Evolutionary conservation across 2,113 vertebrate species (phyloP), one percentile per base, ranked within the genome.

Genomic region (Ia io): DNA sequence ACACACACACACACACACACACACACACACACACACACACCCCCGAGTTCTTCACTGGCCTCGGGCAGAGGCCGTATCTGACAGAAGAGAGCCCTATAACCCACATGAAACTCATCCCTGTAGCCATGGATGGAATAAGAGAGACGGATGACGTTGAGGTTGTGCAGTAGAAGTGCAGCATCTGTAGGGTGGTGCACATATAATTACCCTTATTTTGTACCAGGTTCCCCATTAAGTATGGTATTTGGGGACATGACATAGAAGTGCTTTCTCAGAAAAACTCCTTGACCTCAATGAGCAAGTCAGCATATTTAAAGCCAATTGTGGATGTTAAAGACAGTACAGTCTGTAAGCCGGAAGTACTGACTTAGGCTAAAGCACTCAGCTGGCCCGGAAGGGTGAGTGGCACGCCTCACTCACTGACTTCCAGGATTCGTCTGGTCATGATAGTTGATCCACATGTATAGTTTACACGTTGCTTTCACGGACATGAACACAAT

Each of bases 361-460:
- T 44, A 30, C 2, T 61, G 42, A 59, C 42, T 51, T 69, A 13
- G 42, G 12, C 9, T 14, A 42, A 7, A 25, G 0, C 59, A 23
- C 18, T 83, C 35, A 20, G 1, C 47, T 74, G 10, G 9, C 40
- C 16, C n/a, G 23, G 61, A 47, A 84, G 9, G 3, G 14, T n/a
- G 51, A 35, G 2, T 9, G 67, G 3, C 17, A 14, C 0, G 13
- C 4, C 17, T 51, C 2, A 22, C 22, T 1, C 30, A 30, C 12
- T 37, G 10, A 23, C 22, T 49, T 86, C 32, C 73, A 73, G 1
- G 16, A 13, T 16, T 82, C 9, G 6, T 32, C 16, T 71, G 20
- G 35, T 22, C 25, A 11, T 23, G 40, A 56, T 28, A 61, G 30
- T 35, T 17, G 32, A 51, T 5, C 8, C 11, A 7, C 18, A 17